Percentiles rank a stretch among this genome's conserved stretches.
Evolutionary conservation across 1,140 invertebrate genomes (phyloP).

Genomic region (Zaprionus ornatus): DNA sequence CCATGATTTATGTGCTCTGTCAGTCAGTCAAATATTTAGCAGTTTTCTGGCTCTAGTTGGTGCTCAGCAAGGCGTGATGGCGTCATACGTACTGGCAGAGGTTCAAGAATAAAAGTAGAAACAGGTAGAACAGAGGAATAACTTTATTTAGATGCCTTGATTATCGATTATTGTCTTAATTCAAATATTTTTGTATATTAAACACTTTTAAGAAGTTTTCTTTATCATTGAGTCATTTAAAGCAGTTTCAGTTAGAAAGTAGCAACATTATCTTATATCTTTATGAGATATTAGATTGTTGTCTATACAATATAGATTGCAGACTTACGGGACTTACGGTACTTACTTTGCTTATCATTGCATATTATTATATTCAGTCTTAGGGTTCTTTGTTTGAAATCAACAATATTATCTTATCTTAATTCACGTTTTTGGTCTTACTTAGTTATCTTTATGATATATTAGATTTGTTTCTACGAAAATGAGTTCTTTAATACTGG

Average conservation of each 20-base stretch:
- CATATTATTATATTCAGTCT: neutral
- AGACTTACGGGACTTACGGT: neutral
- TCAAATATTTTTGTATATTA: neutral
- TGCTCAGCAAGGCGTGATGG: conserved; percentile 51
- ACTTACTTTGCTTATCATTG: too few species aligned
- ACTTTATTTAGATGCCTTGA: neutral
- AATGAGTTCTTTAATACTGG: neutral
- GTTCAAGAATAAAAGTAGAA: neutral
- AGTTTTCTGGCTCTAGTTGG: neutral
- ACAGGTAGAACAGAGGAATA: neutral
- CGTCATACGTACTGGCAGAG: conserved; percentile 51
- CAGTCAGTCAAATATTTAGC: conserved; percentile 48
- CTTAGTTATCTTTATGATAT: neutral
- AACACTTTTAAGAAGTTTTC: neutral
- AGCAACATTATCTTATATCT: neutral
- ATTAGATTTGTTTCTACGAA: neutral
- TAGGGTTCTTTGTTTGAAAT: neutral
- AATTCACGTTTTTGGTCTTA: neutral
- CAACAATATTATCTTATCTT: neutral
- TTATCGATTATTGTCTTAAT: neutral
- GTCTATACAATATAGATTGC: neutral
- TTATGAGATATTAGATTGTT: neutral
- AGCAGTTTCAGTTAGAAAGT: neutral
- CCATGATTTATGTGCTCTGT: conserved; percentile 67
- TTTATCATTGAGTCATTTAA: neutral